These are phyloP conservation scores for Anguilla marmorata DNA, from an alignment of 2,797 vertebrate genomes.

Conservation along the genomic window DNA sequence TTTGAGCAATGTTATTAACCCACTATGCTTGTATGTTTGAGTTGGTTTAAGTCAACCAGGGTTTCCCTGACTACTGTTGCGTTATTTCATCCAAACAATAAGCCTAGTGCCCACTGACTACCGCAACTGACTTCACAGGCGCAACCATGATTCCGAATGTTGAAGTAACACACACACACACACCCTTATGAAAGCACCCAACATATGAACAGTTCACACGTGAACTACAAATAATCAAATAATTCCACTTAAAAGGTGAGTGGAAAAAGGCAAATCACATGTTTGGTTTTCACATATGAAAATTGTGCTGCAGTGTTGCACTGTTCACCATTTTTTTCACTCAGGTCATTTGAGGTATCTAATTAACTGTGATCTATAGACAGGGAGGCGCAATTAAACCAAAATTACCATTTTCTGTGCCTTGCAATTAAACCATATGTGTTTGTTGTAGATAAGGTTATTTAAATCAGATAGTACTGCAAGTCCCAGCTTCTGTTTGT, in stretches of 20 bases:
- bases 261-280: background rate
- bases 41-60: too few species aligned
- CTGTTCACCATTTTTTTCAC: constrained; percentile 29
- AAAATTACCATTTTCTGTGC: constrained; percentile 56
- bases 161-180: background rate
- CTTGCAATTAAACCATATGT: constrained; percentile 51
- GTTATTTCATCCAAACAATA: too few species aligned
- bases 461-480: constrained; percentile 56
- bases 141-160: background rate
- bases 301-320: background rate
- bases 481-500: constrained; percentile 43
- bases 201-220: constrained; percentile 12
- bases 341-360: constrained; percentile 46
- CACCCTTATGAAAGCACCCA: constrained; percentile 19
- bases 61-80: too few species aligned
- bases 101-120: background rate
- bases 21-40: too few species aligned
- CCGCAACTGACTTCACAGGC: background rate
- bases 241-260: too few species aligned
- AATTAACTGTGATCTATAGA: constrained; percentile 66
- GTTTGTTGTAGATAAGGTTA: constrained; percentile 53
- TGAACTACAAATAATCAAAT: background rate
- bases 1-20: too few species aligned
- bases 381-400: constrained; percentile 62
- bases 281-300: background rate